Conservation (phyloP, 2,888 invertebrate genomes). For the Rotaria socialis region DNA sequence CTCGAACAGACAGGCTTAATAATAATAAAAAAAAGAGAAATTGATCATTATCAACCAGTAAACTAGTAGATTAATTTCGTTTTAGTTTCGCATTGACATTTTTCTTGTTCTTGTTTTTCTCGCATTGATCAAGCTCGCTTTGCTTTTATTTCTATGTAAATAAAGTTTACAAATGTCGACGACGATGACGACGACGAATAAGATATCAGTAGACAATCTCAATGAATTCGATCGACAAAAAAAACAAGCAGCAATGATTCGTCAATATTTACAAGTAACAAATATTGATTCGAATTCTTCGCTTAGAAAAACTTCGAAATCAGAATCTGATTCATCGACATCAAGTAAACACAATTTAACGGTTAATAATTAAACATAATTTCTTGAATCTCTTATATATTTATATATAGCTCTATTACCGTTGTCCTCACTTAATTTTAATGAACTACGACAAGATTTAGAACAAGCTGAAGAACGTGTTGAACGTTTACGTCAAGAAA, state of each 20-base stretch:
- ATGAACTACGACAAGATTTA: neutral
- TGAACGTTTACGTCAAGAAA: neutral
- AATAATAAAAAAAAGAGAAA: neutral
- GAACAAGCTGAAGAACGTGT: conserved; percentile 19
- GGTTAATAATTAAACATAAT: too few relatives aligned
- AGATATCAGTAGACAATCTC: neutral
- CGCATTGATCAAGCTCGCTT: neutral
- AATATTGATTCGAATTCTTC: neutral
- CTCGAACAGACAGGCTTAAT: neutral
- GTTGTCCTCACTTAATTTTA: neutral
- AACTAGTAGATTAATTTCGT: neutral
- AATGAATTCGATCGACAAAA: neutral
- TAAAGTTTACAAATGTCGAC: neutral
- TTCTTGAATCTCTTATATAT: neutral
- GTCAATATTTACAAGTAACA: neutral
- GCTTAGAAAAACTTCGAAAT: neutral
- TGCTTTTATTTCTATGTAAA: neutral
- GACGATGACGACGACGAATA: neutral
- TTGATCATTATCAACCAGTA: neutral
- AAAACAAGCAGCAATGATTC: neutral
- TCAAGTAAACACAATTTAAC: too few relatives aligned
- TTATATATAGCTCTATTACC: neutral
- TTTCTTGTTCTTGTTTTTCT: neutral
- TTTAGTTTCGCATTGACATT: neutral
- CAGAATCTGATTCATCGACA: neutral